Conservation (phyloP, 2,113 vertebrate genomes). For the Tragelaphus scriptus region DNA sequence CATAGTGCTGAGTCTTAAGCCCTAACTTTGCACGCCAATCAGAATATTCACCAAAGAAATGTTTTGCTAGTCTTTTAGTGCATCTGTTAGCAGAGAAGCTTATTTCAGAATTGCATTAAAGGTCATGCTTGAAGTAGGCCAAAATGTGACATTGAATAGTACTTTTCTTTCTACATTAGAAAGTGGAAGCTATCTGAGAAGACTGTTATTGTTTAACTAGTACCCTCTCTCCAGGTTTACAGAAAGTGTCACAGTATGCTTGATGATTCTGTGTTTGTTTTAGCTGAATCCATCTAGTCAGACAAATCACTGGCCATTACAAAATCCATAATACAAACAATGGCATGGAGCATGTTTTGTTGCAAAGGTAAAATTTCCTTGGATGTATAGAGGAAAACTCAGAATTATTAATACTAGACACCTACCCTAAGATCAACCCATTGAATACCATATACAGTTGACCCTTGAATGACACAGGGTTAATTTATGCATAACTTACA, state of each 20-base stretch:
- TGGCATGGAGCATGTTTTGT: neutral
- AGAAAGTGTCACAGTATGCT: neutral
- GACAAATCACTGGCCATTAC: neutral
- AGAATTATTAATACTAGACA: neutral
- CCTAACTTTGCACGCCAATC: neutral
- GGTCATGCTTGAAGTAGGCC: neutral
- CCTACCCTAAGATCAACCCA: neutral
- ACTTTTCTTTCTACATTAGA: neutral
- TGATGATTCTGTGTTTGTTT: neutral
- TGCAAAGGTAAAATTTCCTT: neutral
- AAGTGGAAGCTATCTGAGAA: neutral
- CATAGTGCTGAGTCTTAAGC: neutral
- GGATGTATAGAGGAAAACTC: neutral
- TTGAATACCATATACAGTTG: neutral
- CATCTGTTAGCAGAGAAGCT: neutral
- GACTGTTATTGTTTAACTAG: neutral
- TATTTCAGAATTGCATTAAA: neutral
- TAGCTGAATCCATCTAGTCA: neutral
- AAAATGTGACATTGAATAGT: neutral
- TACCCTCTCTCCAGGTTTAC: neutral
- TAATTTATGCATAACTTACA: neutral
- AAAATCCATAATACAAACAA: neutral
- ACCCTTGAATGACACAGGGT: neutral
- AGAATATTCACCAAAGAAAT: neutral
- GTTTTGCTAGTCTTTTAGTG: neutral